Evolutionary conservation across 1,140 invertebrate genomes (phyloP), one percentile per base, ranked within the genome.

Genomic region (Drosophila kohkoa): DNA sequence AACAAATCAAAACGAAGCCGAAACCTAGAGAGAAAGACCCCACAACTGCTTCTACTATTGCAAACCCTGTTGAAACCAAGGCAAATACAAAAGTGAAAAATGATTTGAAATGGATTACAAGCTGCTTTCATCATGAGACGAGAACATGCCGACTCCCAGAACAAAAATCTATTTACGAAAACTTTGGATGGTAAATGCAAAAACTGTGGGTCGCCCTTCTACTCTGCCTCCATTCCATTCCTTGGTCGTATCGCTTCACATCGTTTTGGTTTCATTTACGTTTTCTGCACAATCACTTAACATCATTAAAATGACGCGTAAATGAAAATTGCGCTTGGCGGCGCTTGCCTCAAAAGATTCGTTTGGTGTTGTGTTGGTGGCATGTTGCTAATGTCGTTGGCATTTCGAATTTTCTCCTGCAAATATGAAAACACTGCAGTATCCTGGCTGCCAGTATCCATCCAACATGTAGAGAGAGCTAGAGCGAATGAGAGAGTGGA

Each of bases 221-320:
- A 10, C 46, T 10, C 5, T 11, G 5, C 5, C 16, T 15, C 28
- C 4, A 10, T 43, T 11, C 67, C 38, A 25, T 4, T 13, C 1
- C 43, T 25, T 30, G 25, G 48, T 66, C 15, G 6, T 78, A 46
- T 62, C 20, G 11, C 63, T n/a, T 57, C 49, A 16, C 25, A 30
- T 45, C 28, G 51, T 58, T 83, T 68, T 65, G 52, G 54, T 74
- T 55, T 62, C 63, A 59, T 66, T 77, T 69, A 77, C 74, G 74
- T 88, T 85, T 88, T 89, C 85, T 89, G 85, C 85, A 88, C 85
- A 88, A 89, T 88, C 85, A 89, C 85, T 88, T 88, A 88, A 88
- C 85, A 88, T 88, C 85, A 88, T 88, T 88, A 88, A 88, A 89
- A 89, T 85, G 85, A 88, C 82, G 85, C 85, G 85, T 88, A 89